Conservation (phyloP, 2,113 vertebrate genomes). For the Carassius auratus region DNA sequence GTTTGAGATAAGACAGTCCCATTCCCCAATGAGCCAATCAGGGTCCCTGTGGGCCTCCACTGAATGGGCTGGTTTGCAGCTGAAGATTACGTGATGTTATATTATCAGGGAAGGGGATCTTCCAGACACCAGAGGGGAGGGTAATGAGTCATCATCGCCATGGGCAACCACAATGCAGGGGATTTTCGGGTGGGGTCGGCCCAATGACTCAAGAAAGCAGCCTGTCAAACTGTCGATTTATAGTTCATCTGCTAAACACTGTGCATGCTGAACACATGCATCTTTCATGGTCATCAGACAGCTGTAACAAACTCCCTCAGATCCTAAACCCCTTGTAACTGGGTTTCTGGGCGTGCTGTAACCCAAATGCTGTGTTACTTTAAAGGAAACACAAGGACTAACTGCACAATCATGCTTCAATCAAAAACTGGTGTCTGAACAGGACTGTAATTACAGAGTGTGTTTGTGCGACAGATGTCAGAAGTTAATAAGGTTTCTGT, state of each 20-base stretch:
- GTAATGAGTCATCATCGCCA: slow-evolving; percentile 65
- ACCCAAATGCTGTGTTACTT: slow-evolving; percentile 65
- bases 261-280: slow-evolving; percentile 59
- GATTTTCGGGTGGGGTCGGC: slow-evolving; percentile 56
- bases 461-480: slow-evolving; percentile 71
- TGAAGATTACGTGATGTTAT: slow-evolving; percentile 73
- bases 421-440: slow-evolving; percentile 67
- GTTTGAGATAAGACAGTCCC: neutral
- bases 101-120: slow-evolving; percentile 64
- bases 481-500: slow-evolving; percentile 28
- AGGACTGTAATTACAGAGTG: slow-evolving; percentile 70
- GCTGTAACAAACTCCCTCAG: slow-evolving; percentile 58
- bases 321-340: slow-evolving; percentile 43
- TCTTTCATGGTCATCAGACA: slow-evolving; percentile 22
- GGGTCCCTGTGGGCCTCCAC: slow-evolving; percentile 29
- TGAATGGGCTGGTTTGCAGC: slow-evolving; percentile 61
- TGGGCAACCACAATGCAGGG: slow-evolving; percentile 50
- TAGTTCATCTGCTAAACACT: slow-evolving; percentile 59
- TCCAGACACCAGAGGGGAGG: slow-evolving; percentile 58
- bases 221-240: slow-evolving; percentile 35
- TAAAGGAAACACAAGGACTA: slow-evolving; percentile 45
- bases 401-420: slow-evolving; percentile 62
- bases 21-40: slow-evolving; percentile 47
- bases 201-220: slow-evolving; percentile 48
- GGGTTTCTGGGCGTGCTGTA: slow-evolving; percentile 49